A percentile compares a stretch with the other conserved stretches of the same genome.
phyloP scores from a whole-genome alignment of 1,140 invertebrate genomes.

The Euwallacea similis region DNA sequence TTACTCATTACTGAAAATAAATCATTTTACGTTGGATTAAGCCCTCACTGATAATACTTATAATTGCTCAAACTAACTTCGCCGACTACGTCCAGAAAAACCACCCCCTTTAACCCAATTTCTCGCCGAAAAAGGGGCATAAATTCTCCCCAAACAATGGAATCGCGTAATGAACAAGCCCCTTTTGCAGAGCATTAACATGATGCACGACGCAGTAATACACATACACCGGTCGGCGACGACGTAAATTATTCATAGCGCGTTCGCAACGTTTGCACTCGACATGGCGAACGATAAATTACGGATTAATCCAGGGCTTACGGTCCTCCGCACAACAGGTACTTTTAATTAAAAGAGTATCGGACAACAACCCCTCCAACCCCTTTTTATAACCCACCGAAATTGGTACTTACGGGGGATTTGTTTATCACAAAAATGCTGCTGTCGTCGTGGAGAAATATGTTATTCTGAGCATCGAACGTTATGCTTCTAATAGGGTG shows the following conservation, averaged over 20 bases:
- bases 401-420: neutral
- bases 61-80: no score
- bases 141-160: no score
- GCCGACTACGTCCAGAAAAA: no score
- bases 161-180: no score
- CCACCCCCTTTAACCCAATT: no score
- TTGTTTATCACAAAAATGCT: conserved; percentile 61
- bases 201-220: conserved; percentile 3
- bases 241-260: conserved; percentile 3
- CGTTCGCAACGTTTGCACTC: conserved; percentile 12
- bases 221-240: neutral
- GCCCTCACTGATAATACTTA: no score
- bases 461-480: conserved; percentile 60
- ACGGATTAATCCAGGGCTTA: conserved; percentile 15
- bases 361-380: neutral
- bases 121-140: no score
- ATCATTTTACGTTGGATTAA: no score
- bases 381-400: no score
- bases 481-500: conserved; percentile 60
- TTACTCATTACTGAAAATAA: no score
- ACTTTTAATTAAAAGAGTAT: conserved; percentile 19
- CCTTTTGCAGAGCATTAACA: conserved; percentile 1
- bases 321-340: conserved; percentile 16
- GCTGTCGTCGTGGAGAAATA: conserved; percentile 67
- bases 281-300: conserved; percentile 18